Evolutionary conservation across 1,140 invertebrate genomes (phyloP), one percentile per base, ranked within the genome.

Genomic region (Nymphalis io): DNA sequence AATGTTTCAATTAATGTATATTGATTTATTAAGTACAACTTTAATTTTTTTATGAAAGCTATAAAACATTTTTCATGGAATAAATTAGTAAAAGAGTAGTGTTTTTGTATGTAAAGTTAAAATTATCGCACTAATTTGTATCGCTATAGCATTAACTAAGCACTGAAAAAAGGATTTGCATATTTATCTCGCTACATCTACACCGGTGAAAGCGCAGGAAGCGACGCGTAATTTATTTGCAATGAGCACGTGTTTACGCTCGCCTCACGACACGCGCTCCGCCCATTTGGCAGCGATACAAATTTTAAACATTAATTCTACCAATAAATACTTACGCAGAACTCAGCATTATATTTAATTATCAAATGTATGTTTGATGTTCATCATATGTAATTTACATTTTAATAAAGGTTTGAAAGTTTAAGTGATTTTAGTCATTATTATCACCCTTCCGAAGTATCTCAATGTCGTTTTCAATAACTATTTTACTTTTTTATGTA

Each of bases 221-320:
- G 60, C 23, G 42, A 20, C 23, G 21, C n/a, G 42, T 62, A 51
- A 51, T 62, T 62, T 62, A 62, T 62, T 51, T 20, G 46, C 60
- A 39, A 62, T 23, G 21, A 61, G 60, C 60, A 58, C 53, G 53
- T 65, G 63, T 65, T 46, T 44, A 21, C 59, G 39, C 15, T 33
- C 27, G 55, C 61, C 21, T 33, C 27, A 40, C 63, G 53, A 66
- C 33, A 58, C 55, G 55, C 20, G 63, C 64, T 42, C 64, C 64
- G 40, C 64, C 64, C 64, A 66, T 33, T 66, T 66, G 64, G 64
- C 55, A 58, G 42, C n/a, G 21, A 18, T 66, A 66, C 64, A 66
- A 21, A 66, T 62, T 18, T 62, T 27, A 38, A 42, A 59, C 55
- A 48, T 61, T 61, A 48, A 61, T 61, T 48, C 21, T 3, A 61